A percentile compares a stretch with the other conserved stretches of the same genome.
Conservation (phyloP, 2,888 invertebrate species). For the Subacronicta megacephala region DNA sequence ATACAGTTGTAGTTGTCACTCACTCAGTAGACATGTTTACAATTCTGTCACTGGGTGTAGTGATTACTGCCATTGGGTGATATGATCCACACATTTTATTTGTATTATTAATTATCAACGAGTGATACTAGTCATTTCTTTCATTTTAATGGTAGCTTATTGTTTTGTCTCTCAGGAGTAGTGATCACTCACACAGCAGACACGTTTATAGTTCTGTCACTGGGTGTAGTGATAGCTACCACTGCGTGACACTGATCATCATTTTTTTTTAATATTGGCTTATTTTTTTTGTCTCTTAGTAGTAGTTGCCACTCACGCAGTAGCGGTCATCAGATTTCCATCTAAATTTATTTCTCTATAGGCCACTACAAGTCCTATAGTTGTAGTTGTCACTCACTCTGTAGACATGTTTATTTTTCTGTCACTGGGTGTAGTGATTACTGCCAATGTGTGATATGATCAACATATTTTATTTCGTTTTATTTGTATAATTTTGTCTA, state of each 20-base stretch:
- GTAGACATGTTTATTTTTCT: constrained; percentile 27
- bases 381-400: constrained; percentile 34
- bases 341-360: no score
- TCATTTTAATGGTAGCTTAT: no score
- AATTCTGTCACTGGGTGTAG: constrained; percentile 61
- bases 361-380: no score
- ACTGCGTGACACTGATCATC: constrained; percentile 13
- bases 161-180: constrained; percentile 7
- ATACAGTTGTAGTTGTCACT: constrained; percentile 11
- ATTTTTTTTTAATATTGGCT: no score
- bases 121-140: constrained; percentile 4
- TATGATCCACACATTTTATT: neutral
- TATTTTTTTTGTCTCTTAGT: constrained; percentile 6
- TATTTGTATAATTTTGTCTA: no score
- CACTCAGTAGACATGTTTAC: constrained; percentile 47
- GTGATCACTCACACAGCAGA: constrained; percentile 32
- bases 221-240: constrained; percentile 57
- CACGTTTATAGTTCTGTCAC: constrained; percentile 59
- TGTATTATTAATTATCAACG: constrained; percentile 7
- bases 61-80: constrained; percentile 46
- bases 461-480: neutral
- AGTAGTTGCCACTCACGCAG: no score
- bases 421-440: constrained; percentile 38
- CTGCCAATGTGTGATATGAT: neutral
- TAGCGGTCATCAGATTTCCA: no score